These are phyloP conservation scores for Urocynchramus pylzowi DNA, from an alignment of 2,113 vertebrate genomes.

Conservation along the genomic window DNA sequence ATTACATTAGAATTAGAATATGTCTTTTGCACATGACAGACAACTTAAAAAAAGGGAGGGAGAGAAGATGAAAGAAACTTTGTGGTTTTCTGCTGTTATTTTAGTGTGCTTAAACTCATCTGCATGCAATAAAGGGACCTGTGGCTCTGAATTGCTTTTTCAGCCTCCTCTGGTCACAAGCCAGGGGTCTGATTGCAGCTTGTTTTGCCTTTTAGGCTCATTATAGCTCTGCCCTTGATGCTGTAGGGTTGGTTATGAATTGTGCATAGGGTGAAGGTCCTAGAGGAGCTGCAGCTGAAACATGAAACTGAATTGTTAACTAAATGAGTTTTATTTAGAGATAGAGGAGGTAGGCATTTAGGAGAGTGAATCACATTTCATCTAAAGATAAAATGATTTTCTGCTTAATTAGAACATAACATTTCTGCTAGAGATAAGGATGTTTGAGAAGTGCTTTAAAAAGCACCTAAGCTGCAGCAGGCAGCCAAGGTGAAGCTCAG, in stretches of 20 bases:
- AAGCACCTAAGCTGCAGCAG: neutral
- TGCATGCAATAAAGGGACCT: neutral
- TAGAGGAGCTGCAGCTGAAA: neutral
- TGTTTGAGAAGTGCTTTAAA: neutral
- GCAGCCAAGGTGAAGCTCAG: neutral
- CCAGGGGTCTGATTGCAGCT: neutral
- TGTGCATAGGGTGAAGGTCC: neutral
- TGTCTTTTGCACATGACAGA: neutral
- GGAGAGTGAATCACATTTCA: neutral
- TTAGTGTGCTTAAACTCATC: neutral
- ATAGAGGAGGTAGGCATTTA: neutral
- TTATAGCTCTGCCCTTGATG: neutral
- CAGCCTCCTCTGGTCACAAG: neutral
- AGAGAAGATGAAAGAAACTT: neutral
- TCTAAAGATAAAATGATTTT: conserved; percentile 9
- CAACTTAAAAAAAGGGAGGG: rapidly evolving
- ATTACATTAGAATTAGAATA: neutral
- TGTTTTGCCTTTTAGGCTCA: neutral
- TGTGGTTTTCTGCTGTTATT: neutral
- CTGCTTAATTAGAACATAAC: neutral
- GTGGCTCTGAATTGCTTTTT: neutral
- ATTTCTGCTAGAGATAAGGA: neutral
- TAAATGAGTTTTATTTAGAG: neutral
- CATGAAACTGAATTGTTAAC: neutral
- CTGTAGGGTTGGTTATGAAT: neutral